Evolutionary conservation across 2,113 vertebrate species (phyloP).

Genomic region (Micronycteris hirsuta): DNA sequence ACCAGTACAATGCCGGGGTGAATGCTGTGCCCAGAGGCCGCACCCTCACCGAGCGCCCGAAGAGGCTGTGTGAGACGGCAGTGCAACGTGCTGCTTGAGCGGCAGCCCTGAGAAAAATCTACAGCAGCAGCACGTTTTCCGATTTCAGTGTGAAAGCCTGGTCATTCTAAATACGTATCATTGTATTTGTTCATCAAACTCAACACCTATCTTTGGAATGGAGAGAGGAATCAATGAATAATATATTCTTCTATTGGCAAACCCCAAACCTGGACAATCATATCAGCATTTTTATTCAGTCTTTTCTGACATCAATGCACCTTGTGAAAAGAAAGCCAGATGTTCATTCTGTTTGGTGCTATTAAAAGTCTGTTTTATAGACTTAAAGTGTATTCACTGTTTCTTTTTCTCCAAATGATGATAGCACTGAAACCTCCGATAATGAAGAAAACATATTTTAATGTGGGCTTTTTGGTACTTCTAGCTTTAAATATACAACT

Average conservation of each 20-base stretch:
- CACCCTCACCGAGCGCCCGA: not conserved
- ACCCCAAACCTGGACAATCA: not conserved
- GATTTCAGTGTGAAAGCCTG: not conserved
- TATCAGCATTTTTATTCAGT: not conserved
- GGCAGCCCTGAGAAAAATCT: conserved; percentile 28
- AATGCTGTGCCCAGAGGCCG: not conserved
- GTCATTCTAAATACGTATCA: not conserved
- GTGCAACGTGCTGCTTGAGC: not conserved
- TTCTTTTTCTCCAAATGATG: not conserved
- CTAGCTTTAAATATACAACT: conserved; percentile 80
- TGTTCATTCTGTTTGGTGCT: conserved; percentile 47
- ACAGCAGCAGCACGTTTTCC: not conserved
- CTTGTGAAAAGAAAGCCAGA: conserved; percentile 49
- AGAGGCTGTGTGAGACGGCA: conserved; percentile 29
- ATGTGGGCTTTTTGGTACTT: conserved; percentile 70
- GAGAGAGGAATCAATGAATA: conserved; percentile 31
- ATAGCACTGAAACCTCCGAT: conserved; percentile 69
- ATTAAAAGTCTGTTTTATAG: conserved; percentile 54
- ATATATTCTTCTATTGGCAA: conserved; percentile 2
- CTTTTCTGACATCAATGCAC: conserved; percentile 27
- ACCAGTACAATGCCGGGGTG: not conserved
- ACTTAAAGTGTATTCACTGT: conserved; percentile 51
- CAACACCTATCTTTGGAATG: not conserved
- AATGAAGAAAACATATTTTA: conserved; percentile 82
- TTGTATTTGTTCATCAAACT: not conserved